Percentiles rank a stretch among this genome's conserved stretches.
These are phyloP conservation scores for Pelmatolapia mariae DNA, from an alignment of 2,113 vertebrate species.

Conservation along the genomic window DNA sequence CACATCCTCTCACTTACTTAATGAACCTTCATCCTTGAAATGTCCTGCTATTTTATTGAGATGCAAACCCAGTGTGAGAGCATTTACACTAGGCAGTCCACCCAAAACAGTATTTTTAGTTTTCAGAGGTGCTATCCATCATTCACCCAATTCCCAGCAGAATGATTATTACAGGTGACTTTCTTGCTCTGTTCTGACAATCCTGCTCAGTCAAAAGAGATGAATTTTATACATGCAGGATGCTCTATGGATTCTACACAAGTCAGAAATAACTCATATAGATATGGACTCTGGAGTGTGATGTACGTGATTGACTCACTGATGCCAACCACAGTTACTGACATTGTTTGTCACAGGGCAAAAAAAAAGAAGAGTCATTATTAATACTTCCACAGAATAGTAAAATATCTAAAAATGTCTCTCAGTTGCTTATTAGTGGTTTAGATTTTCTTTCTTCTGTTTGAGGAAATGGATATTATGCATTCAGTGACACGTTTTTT, in stretches of 20 bases:
- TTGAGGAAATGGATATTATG: neutral
- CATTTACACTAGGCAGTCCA: neutral
- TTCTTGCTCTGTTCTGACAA: neutral
- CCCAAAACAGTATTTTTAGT: constrained; percentile 2
- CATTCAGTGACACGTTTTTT: neutral
- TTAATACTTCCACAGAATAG: neutral
- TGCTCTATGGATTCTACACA: neutral
- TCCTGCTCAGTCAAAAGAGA: constrained; percentile 5
- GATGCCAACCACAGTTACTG: neutral
- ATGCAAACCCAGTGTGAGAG: neutral
- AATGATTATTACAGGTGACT: constrained; percentile 2
- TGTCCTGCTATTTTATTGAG: neutral
- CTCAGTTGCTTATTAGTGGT: neutral
- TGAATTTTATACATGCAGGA: neutral
- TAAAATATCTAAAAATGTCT: neutral
- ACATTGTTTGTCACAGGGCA: neutral
- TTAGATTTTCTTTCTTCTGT: neutral
- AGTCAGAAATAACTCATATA: neutral
- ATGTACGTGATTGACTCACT: neutral
- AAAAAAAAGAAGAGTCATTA: neutral
- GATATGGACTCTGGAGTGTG: neutral
- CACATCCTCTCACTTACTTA: neutral
- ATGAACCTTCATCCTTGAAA: neutral
- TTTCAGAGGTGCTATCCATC: constrained; percentile 1
- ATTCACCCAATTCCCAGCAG: constrained; percentile 18